A percentile compares a stretch with the other conserved stretches of the same genome.
These are phyloP conservation scores for Zaprionus kolodkinae DNA, from an alignment of 1,140 invertebrate genomes.

Conservation along the genomic window DNA sequence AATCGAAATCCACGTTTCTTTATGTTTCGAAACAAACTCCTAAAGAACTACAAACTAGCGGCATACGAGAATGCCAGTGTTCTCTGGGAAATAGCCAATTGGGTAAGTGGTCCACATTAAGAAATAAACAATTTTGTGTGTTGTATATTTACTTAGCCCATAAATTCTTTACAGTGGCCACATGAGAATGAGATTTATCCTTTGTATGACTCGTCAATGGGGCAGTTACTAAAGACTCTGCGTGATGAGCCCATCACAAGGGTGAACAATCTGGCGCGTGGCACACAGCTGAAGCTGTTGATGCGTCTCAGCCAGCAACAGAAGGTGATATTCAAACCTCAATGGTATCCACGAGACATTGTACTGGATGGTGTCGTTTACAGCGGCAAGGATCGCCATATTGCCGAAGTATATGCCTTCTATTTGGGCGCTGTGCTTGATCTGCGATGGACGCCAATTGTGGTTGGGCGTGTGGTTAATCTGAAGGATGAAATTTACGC, in stretches of 20 bases:
- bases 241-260: constrained; percentile 88
- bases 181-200: constrained; percentile 88
- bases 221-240: constrained; percentile 89
- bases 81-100: constrained; percentile 84
- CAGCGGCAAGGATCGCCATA: constrained; percentile 95
- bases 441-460: constrained; percentile 91
- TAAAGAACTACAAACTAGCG: constrained; percentile 77
- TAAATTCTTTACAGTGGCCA: constrained; percentile 87
- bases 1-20: constrained; percentile 84
- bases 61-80: constrained; percentile 77
- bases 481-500: constrained; percentile 89
- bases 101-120: constrained; percentile 59
- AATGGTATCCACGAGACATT: constrained; percentile 91
- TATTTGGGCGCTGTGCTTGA: constrained; percentile 93
- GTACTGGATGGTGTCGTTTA: constrained; percentile 93
- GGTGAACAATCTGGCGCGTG: constrained; percentile 91
- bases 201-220: constrained; percentile 87
- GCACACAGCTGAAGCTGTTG: constrained; percentile 95
- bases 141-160: not conserved
- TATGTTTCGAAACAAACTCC: constrained; percentile 81
- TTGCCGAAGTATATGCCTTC: constrained; percentile 98
- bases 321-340: constrained; percentile 95
- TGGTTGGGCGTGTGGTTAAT: constrained; percentile 91
- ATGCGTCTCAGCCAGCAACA: constrained; percentile 91
- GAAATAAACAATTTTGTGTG: not conserved